Evolutionary conservation across 2,113 vertebrate species (phyloP).

Genomic region (Ciconia stormi): DNA sequence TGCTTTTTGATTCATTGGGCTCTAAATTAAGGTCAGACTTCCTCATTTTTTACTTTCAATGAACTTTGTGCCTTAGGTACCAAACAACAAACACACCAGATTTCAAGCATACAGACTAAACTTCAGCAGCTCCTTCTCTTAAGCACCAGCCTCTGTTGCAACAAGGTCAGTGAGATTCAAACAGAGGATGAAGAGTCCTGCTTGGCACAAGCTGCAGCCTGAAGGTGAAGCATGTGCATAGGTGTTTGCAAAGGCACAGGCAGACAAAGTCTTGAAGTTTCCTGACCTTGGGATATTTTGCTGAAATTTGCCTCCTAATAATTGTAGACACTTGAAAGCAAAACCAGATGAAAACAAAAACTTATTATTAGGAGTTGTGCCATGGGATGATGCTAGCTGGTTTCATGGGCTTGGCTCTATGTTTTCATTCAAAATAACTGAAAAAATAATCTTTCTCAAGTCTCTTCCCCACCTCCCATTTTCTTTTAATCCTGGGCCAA

Average conservation of each 20-base stretch:
- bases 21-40: conserved; percentile 7
- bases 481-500: conserved; percentile 4
- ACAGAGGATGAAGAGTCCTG: background rate
- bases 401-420: background rate
- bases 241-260: background rate
- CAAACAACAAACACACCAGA: background rate
- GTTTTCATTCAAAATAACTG: background rate
- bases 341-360: background rate
- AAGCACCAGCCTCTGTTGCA: background rate
- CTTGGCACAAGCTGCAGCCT: background rate
- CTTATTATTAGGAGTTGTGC: background rate
- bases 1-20: background rate
- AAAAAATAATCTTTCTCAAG: background rate
- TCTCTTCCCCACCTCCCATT: background rate
- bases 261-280: background rate
- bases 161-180: background rate
- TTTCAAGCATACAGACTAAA: background rate
- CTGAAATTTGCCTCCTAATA: background rate
- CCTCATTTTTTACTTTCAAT: background rate
- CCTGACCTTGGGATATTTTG: background rate
- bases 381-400: background rate
- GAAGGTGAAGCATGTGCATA: background rate
- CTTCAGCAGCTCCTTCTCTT: background rate
- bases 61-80: background rate
- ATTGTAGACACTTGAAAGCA: background rate